Evolutionary conservation across 2,113 vertebrate species (phyloP), one percentile per base, ranked within the genome.

Genomic region (Chionodraco myersi): DNA sequence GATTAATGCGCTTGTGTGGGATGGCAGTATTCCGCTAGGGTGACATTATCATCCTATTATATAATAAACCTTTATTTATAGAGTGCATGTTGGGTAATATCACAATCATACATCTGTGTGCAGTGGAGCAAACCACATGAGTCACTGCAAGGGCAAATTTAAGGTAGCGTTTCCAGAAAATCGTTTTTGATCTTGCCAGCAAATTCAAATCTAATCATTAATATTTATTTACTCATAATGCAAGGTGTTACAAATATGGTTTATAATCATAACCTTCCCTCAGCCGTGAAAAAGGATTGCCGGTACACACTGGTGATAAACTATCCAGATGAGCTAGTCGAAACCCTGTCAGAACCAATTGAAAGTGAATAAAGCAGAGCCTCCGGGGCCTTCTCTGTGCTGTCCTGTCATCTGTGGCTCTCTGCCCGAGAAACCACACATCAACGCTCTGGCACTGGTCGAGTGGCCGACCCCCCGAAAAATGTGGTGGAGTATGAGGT

Each of bases 51-150:
- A 72, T 86, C 71, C 67, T 23, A 21, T 91, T 88, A 88, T 86
- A 65, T 87, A 86, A 91, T 78, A 70, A n/a, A 14, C 11, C 12
- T 65, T 63, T 89, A 81, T 89, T 85, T 77, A 84, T 76, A 77
- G 58, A 36, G 16, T 69, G 11, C 75, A 36, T 34, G 64, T 68
- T 81, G 51, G 83, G 81, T 89, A 77, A 90, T 88, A 84, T 80
- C 83, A 71, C 71, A 59, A 62, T 58, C 48, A 48, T 53, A 48
- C 58, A 78, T 76, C 64, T 69, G 72, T 75, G 66, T 72, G 48
- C 68, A 66, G 52, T 36, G 57, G 51, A 67, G 34, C 49, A 77
- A 60, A 53, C 11, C 26, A 18, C n/a, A 63, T 80, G 67, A 68
- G 16, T 75, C 67, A 81, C 21, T 47, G 34, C 56, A 53, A 67